Evolutionary conservation across 2,797 vertebrate species (phyloP), one percentile per base, ranked within the genome.

Genomic region (Sebastes matsubarae): DNA sequence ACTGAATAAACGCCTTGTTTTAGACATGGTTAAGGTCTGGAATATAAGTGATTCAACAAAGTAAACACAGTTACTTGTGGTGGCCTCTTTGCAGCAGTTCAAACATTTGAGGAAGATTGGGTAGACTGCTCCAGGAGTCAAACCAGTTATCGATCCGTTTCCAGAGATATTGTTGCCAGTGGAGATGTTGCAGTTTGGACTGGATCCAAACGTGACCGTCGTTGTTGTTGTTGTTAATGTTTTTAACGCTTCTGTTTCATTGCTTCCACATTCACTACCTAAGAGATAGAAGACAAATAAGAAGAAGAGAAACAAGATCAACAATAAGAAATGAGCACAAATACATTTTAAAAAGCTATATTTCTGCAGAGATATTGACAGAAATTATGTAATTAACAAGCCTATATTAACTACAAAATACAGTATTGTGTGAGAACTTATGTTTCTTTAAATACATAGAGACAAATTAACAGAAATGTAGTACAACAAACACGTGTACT

Each of bases 61-160:
- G 8, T 29, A 16, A 69, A 54, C 5, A 22, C 1, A 91, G 91
- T 90, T 72, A 94, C 92, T 77, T 2, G 77, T 90, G 68, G 90
- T 87, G 68, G 79, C 60, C 0, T 27, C 0, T 73, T 0, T 1
- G 68, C 66, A 75, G 77, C 84, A 93, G 58, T 65, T 71, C 0
- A 3, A 38, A 75, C 91, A 92, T 0, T 0, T 0, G 6, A 88
- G 0, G 11, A 1, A 1, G 30, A 93, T 16, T 1, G 4, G 0
- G 58, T 92, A 67, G 1, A 68, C 38, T 3, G 22, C 3, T 72
- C 91, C 93, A 50, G 91, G 79, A n/a, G 0, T 74, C 71, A 92
- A 72, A 29, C 0, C 16, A 68, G 12, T 60, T 32, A 79, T 27
- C 0, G 0, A 3, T 3, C 27, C 7, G 0, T 36, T 36, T 60